Evolutionary conservation across 2,113 vertebrate genomes (phyloP), one percentile per base, ranked within the genome.

Genomic region (Himantopus leucocephalus): DNA sequence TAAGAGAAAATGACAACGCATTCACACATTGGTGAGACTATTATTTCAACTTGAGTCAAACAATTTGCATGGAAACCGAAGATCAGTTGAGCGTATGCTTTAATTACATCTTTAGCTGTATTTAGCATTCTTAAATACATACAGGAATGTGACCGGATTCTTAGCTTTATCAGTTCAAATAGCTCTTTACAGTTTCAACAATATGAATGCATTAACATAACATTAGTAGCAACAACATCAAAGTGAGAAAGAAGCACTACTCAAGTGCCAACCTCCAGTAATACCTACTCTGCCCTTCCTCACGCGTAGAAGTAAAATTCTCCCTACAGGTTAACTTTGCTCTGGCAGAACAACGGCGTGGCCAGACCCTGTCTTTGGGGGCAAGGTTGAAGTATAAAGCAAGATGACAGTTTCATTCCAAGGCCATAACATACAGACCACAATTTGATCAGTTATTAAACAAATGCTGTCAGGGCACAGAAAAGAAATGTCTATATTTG

Each of bases 301-400:
- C 48, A 21, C 0, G 1, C 3, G 39, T 0, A 35, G 18, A 39
- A 34, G 6, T 10, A 48, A 55, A 88, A 56, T 12, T 50, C 34
- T 63, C 73, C 52, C 56, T 30, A 16, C 9, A 37, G 32, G 21
- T 59, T 14, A 63, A 35, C 30, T 21, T 59, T 66, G 47, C n/a
- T 75, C 56, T 53, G 24, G 52, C 9, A 71, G 56, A 87, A 90
- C 45, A 89, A 74, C 5, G 10, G 41, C 85, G n/a, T 20, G 72
- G 47, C 66, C 87, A 88, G 66, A 55, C 52, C 26, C 24, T 82
- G 52, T 41, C 64, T 72, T 0, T 35, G 16, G n/a, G 37, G 45
- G 17, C 47, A 79, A 4, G 19, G 23, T 92, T 82, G 52, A 88
- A 63, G 39, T 27, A 53, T n/a, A 88, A 95, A 92, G 30, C 39